Percentiles rank a stretch among this genome's conserved stretches.
Evolutionary conservation across 2,888 invertebrate genomes (phyloP).

Genomic region (Himalopsyche tibetana): DNA sequence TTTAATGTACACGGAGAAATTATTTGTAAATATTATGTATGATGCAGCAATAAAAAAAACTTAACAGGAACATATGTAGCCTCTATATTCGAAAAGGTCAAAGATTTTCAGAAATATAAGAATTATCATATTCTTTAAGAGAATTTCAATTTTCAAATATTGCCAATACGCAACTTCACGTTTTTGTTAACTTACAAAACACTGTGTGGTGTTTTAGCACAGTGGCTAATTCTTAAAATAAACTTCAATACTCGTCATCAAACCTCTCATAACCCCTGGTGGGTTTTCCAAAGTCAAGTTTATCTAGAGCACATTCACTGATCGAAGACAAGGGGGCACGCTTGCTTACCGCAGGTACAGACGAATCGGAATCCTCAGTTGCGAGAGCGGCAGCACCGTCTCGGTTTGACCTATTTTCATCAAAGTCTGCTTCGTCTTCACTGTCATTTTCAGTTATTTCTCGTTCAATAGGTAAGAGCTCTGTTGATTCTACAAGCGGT

Average conservation of each 20-base stretch:
- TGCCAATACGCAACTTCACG: too few species aligned
- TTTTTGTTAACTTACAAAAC: too few species aligned
- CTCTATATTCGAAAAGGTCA: too few species aligned
- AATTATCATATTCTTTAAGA: too few species aligned
- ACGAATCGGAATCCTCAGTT: conserved; percentile 51
- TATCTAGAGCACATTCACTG: conserved; percentile 73
- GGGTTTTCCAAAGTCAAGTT: conserved; percentile 65
- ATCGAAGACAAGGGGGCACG: conserved; percentile 76
- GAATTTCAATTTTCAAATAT: too few species aligned
- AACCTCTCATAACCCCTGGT: conserved; percentile 56
- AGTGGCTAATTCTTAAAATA: neutral
- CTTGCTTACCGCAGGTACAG: conserved; percentile 73
- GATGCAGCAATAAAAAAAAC: too few species aligned
- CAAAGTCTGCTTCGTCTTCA: conserved; percentile 69
- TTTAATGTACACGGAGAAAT: too few species aligned
- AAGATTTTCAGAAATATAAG: too few species aligned
- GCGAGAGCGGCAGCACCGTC: conserved; percentile 67
- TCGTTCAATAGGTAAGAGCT: conserved; percentile 69
- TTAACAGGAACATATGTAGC: too few species aligned
- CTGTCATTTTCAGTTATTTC: conserved; percentile 71
- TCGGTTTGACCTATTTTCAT: conserved; percentile 67
- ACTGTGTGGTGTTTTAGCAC: too few species aligned
- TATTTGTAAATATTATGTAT: too few species aligned
- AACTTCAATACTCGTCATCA: conserved; percentile 50
- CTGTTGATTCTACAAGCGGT: conserved; percentile 75